Evolutionary conservation across 2,113 vertebrate species (phyloP).

Genomic region (Microcebus ravelobensis): DNA sequence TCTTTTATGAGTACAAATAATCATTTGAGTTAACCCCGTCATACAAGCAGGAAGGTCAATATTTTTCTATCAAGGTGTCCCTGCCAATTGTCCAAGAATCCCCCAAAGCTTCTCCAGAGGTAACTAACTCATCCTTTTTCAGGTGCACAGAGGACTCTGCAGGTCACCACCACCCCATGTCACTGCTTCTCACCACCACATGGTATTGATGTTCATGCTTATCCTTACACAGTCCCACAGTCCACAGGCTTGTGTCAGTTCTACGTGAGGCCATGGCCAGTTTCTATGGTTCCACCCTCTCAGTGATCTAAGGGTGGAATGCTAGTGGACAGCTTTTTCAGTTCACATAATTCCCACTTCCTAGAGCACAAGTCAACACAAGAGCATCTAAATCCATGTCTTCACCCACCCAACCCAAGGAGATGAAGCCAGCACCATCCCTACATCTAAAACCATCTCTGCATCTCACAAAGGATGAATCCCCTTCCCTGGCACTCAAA

Average conservation of each 20-base stretch:
- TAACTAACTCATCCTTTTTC: background rate
- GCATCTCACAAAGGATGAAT: background rate
- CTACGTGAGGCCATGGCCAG: background rate
- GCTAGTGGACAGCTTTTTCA: background rate
- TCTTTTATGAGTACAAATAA: background rate
- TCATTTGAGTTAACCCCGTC: background rate
- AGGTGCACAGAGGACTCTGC: background rate
- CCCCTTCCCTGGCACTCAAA: background rate
- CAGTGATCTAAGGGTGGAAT: background rate
- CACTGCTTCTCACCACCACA: background rate
- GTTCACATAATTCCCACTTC: background rate
- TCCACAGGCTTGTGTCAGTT: background rate
- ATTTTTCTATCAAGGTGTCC: background rate
- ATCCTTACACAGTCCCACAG: background rate
- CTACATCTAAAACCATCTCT: background rate
- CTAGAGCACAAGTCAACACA: background rate
- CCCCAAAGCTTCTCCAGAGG: background rate
- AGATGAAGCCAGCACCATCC: background rate
- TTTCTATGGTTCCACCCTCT: background rate
- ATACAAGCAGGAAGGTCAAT: background rate
- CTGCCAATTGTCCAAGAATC: background rate
- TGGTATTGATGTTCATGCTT: background rate
- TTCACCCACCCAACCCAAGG: background rate
- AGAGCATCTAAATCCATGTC: background rate
- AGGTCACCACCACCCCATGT: background rate